Evolutionary conservation across 2,888 invertebrate genomes (phyloP).

Genomic region (Archaeoteleia sp.): DNA sequence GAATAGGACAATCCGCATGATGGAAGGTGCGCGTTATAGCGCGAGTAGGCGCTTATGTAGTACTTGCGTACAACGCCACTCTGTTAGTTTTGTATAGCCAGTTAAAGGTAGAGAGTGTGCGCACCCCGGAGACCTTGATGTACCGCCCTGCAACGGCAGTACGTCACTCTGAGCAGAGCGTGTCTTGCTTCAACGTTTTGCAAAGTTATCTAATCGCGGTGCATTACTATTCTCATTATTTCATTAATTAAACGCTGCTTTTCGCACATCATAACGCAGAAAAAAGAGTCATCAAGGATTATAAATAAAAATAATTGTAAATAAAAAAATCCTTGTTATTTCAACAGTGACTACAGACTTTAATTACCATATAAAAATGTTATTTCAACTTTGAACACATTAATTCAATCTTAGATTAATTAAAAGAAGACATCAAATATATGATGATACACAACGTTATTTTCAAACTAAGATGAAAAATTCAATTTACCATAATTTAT

Average conservation of each 20-base stretch:
- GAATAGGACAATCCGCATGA: constrained; percentile 50
- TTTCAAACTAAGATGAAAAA: no score
- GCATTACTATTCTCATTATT: constrained; percentile 45
- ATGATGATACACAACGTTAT: no score
- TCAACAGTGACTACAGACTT: no score
- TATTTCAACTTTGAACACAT: no score
- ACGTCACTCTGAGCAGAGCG: constrained; percentile 58
- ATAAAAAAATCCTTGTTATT: constrained; percentile 7
- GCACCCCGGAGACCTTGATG: constrained; percentile 60
- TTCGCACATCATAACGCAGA: constrained; percentile 11
- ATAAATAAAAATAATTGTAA: no score
- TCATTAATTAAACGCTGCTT: constrained; percentile 29
- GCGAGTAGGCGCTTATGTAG: constrained; percentile 42
- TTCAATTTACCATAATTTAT: no score
- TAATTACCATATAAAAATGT: no score
- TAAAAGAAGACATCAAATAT: no score
- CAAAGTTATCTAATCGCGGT: constrained; percentile 52
- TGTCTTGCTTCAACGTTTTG: constrained; percentile 51
- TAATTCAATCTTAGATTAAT: no score
- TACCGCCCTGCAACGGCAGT: constrained; percentile 58
- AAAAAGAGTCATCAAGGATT: not conserved
- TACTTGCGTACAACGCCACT: constrained; percentile 43
- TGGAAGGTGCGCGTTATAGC: constrained; percentile 46
- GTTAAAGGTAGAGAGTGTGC: constrained; percentile 52
- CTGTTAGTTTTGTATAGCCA: constrained; percentile 43